Evolutionary conservation across 2,113 vertebrate species (phyloP).

Genomic region (Corvus hawaiiensis): DNA sequence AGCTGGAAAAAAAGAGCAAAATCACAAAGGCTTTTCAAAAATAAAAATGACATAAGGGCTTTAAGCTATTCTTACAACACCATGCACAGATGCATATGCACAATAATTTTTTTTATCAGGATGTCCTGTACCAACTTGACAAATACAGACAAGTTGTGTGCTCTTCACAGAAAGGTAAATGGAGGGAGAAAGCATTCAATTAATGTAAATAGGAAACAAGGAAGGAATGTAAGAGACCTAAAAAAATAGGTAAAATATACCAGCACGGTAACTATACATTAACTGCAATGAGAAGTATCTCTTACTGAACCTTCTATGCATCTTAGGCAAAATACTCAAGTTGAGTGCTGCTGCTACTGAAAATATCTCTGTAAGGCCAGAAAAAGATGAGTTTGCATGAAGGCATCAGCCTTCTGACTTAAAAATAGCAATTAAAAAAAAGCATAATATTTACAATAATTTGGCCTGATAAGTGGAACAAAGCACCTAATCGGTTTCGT

Average conservation of each 20-base stretch:
- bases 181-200: not conserved
- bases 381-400: not conserved
- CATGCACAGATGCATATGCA: not conserved
- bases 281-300: not conserved
- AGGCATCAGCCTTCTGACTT: not conserved
- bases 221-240: not conserved
- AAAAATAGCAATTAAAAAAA: not conserved
- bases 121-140: not conserved
- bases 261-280: not conserved
- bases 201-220: not conserved
- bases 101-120: not conserved
- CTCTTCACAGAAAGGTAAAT: not conserved
- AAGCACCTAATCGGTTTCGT: not conserved
- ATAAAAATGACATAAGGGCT: not conserved
- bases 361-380: not conserved
- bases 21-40: slow-evolving; percentile 3
- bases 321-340: not conserved
- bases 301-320: not conserved
- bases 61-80: not conserved
- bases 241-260: not conserved
- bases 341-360: not conserved
- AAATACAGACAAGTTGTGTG: not conserved
- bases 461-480: not conserved
- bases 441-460: not conserved
- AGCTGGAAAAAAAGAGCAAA: slow-evolving; percentile 4